A percentile compares a stretch with the other conserved stretches of the same genome.
These are phyloP conservation scores for Chymomyza caudatula DNA, from an alignment of 2,888 invertebrate species.

Conservation along the genomic window DNA sequence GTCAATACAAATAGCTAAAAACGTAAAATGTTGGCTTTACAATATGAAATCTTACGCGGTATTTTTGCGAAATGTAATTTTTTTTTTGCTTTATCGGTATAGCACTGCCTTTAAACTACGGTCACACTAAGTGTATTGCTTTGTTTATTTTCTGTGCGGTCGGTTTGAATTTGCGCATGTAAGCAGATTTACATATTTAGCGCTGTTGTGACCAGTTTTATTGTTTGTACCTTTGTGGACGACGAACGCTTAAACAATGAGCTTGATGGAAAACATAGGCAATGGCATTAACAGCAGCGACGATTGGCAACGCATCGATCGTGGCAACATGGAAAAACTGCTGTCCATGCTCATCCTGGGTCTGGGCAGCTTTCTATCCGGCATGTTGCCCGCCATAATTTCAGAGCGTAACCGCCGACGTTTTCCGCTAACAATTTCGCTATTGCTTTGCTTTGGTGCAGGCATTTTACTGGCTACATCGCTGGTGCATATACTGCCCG, in stretches of 20 bases:
- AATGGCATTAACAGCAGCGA: not conserved
- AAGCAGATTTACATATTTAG: constrained; percentile 1
- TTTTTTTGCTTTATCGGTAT: not conserved
- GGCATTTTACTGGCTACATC: constrained; percentile 89
- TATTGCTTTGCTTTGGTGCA: constrained; percentile 87
- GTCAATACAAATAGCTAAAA: no score
- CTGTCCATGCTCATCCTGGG: constrained; percentile 84
- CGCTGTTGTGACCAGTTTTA: not conserved
- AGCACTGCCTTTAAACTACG: not conserved
- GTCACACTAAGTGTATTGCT: not conserved
- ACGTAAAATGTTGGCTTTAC: no score
- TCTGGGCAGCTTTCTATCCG: constrained; percentile 84
- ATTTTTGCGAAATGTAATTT: not conserved
- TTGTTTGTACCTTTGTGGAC: not conserved
- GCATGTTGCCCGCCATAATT: constrained; percentile 84
- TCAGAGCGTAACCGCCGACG: constrained; percentile 80
- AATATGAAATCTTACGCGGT: no score
- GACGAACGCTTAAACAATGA: not conserved
- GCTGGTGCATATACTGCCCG: constrained; percentile 88
- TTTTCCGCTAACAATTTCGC: constrained; percentile 83
- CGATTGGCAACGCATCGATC: constrained; percentile 17
- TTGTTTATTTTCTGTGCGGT: not conserved
- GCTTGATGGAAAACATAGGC: not conserved
- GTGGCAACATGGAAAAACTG: constrained; percentile 80
- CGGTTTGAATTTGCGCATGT: constrained; percentile 9